Base-by-base conservation (phyloP, 2,113 vertebrate genomes). In the Tapirus terrestris region DNA sequence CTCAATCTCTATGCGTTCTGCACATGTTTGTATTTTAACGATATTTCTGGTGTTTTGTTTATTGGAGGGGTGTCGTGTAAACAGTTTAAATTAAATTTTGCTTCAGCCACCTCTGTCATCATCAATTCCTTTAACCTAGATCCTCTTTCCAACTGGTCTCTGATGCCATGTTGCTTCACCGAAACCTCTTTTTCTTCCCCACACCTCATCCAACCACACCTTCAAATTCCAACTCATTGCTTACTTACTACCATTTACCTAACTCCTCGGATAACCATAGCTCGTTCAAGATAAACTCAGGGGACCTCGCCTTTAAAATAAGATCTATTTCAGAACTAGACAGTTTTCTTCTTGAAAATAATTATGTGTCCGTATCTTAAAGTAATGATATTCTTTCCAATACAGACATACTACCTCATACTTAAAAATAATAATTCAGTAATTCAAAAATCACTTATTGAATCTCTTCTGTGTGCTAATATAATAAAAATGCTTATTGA, bases 161-260 rank as follows among this genome's bases (percentile, higher is more conserved):
- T 12, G 20, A 63, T 43, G 5, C 0, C 2, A 10, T 21, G 11
- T 36, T 39, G 5, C 8, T 16, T 16, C n/a, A n/a, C 29, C 3
- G 10, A 80, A 45, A 0, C 0, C 2, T 1, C 1, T 17, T 27
- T 53, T 51, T 58, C 12, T 21, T 16, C 0, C 36, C 31, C 51
- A 8, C 0, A 4, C 33, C 9, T 87, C 75, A 31, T 11, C 5
- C 31, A 82, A 12, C 2, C 68, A 77, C 33, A 73, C 3, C 58
- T 84, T 67, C 61, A 63, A 72, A 60, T 60, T 45, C 18, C 36
- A 8, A 51, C 25, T 83, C 31, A n/a, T 27, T 77, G 63, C 60
- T n/a, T 63, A 31, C 4, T 56, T 31, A 39, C 17, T 3, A 8
- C 3, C 67, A 25, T 76, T 94, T 63, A 10, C 8, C 12, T 48